Base-by-base conservation (phyloP, 2,888 invertebrate genomes). In the Sphaerophoria taeniata region DNA sequence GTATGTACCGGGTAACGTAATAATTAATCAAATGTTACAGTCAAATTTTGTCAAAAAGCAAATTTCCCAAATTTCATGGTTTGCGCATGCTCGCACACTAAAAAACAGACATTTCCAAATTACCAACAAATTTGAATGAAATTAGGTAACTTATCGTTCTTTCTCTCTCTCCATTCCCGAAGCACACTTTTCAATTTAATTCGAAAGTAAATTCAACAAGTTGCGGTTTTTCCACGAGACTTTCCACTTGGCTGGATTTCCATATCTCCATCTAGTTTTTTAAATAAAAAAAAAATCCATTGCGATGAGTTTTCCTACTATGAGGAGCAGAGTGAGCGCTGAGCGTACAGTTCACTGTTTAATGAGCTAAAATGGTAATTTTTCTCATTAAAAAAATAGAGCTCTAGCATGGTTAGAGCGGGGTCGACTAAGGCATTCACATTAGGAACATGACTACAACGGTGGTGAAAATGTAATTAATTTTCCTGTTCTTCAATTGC, bases 381-480 rank as follows among this genome's bases (percentile, higher is more conserved):
- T 78, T 58, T 65, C 83, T 84, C 74, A 84, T 84, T 84, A 84
- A 67, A 74, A 58, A 2, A 12, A 12, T 36, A 39, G 11, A 24
- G 16, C 39, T 16, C 33, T 6, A n/a, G n/a, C 14, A 24, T 24
- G 24, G 24, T 24, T 2, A 24, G 24, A 24, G 24, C 24, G 24
- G 24, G 24, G 24, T 24, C 24, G 24, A 24, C 24, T 2, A 24
- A 6, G 12, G 16, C 31, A 49, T 49, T 34, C 4, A 33, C 24
- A 63, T 63, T 63, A 63, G 61, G n/a, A 14, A 49, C 11, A 34
- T 49, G 47, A 53, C 70, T 67, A 82, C 72, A 77, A 43, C 53
- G 74, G 74, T 84, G 83, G 70, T 84, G 83, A 84, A 84, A 79
- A 71, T 78, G 74, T 55, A 84, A 79, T 84, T 84, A 79, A 77